These are phyloP conservation scores for Anastrepha ludens DNA, from an alignment of 1,140 invertebrate species.

Conservation along the genomic window DNA sequence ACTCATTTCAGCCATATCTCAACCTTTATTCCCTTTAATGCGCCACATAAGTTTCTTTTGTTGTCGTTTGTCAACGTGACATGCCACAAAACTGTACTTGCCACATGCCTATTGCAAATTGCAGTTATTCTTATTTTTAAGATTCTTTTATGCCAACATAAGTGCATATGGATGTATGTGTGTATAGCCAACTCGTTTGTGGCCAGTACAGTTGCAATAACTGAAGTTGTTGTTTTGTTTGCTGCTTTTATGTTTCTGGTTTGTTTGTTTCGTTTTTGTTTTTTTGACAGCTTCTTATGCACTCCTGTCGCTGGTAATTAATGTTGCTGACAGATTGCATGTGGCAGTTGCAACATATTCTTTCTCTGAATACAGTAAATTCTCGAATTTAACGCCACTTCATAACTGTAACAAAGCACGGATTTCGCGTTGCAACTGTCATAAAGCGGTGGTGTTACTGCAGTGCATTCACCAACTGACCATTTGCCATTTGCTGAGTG, in stretches of 20 bases:
- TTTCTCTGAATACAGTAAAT: background rate
- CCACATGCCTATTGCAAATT: conserved; percentile 6
- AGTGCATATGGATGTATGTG: too few relatives aligned
- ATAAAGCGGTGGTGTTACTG: conserved; percentile 5
- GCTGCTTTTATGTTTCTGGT: background rate
- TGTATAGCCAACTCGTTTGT: background rate
- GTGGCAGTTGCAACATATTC: background rate
- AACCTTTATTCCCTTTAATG: background rate
- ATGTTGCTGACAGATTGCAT: conserved; percentile 49
- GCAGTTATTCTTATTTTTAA: background rate
- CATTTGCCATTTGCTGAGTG: conserved; percentile 13
- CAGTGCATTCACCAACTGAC: conserved; percentile 19
- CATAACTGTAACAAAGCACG: conserved; percentile 42
- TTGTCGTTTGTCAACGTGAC: background rate
- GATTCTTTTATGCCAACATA: background rate
- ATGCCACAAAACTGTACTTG: background rate
- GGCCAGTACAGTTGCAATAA: conserved; percentile 8
- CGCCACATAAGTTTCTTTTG: background rate
- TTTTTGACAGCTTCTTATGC: background rate
- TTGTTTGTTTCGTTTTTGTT: background rate
- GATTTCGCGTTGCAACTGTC: conserved; percentile 19
- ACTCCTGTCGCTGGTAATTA: conserved; percentile 42
- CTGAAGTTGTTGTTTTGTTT: background rate
- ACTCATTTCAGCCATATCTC: background rate
- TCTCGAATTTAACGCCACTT: background rate